These are phyloP conservation scores for Heteractis magnifica DNA, from an alignment of 92 coral and sea anemone species.

Conservation along the genomic window DNA sequence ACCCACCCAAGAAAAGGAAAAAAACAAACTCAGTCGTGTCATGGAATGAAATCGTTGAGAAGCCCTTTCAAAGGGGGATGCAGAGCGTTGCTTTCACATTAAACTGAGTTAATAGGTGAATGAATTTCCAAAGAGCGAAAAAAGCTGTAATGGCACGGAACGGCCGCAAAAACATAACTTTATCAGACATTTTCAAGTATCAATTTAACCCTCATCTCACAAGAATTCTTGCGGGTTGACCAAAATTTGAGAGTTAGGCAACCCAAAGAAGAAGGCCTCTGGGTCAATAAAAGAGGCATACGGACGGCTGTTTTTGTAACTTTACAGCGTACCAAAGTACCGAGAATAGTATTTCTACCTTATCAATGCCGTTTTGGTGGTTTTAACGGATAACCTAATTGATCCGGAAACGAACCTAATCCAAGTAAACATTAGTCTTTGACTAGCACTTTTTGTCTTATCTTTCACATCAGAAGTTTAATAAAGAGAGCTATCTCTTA, in stretches of 20 bases:
- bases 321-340: not conserved
- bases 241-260: not conserved
- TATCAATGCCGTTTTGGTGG: not conserved
- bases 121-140: too few species aligned
- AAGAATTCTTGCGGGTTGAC: too few species aligned
- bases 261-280: not conserved
- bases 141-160: too few species aligned
- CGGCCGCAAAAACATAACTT: too few species aligned
- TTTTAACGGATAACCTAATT: conserved; percentile 19
- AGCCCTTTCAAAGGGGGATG: too few species aligned
- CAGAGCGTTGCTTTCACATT: too few species aligned
- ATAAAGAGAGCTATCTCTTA: conserved; percentile 11
- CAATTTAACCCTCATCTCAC: too few species aligned
- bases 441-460: not conserved
- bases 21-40: too few species aligned
- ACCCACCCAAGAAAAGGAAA: too few species aligned
- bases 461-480: conserved; percentile 30
- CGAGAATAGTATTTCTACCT: not conserved
- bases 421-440: conserved; percentile 18
- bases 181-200: too few species aligned
- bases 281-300: not conserved
- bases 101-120: too few species aligned
- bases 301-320: not conserved
- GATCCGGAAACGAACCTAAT: conserved; percentile 4
- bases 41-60: too few species aligned